phyloP scores from a whole-genome alignment of 2,113 vertebrate genomes.

The Lycaon pictus region DNA sequence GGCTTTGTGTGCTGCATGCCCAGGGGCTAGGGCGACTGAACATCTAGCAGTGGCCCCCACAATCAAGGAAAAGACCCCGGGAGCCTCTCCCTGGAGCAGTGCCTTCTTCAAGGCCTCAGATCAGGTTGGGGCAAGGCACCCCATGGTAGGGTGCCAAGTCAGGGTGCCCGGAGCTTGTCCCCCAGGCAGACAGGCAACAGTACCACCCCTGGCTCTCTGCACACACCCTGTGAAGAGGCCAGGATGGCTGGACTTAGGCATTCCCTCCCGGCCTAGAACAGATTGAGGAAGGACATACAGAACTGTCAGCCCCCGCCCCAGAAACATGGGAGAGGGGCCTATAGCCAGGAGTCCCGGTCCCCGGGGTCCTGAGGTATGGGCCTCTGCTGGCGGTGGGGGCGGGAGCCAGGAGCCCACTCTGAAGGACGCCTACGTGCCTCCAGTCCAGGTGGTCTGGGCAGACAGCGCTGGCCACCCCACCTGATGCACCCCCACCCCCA shows the following conservation, averaged over 20 bases:
- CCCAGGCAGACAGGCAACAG: background rate
- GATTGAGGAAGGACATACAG: background rate
- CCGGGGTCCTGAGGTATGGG: background rate
- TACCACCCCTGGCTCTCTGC: background rate
- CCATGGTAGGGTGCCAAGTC: background rate
- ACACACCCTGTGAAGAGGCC: background rate
- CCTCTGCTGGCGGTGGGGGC: background rate
- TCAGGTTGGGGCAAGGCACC: background rate
- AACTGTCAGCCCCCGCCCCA: background rate
- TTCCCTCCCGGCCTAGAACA: background rate
- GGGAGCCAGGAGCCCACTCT: background rate
- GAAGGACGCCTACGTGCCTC: background rate
- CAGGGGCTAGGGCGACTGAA: fast-evolving
- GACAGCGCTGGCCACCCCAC: background rate
- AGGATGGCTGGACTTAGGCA: background rate
- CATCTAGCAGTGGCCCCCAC: background rate
- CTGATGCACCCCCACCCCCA: fast-evolving
- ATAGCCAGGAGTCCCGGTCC: background rate
- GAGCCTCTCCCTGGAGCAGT: background rate
- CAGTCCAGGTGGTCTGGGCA: background rate
- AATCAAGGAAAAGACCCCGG: background rate
- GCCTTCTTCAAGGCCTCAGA: background rate
- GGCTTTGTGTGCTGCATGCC: background rate
- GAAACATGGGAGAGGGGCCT: background rate
- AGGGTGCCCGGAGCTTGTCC: background rate